Evolutionary conservation across 2,888 invertebrate species (phyloP).

Genomic region (Venusia cambrica): DNA sequence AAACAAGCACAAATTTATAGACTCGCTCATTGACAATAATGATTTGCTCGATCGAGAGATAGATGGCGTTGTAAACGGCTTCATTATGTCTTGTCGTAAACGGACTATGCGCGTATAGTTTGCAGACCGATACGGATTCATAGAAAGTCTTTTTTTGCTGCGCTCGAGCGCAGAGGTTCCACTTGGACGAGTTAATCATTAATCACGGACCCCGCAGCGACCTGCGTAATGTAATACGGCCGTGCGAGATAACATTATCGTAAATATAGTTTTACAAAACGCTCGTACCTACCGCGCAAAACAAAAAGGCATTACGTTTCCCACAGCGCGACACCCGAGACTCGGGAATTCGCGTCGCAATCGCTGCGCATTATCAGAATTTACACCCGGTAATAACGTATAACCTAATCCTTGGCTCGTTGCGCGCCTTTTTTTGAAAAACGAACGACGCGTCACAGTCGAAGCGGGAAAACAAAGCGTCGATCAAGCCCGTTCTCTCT

Average conservation of each 20-base stretch:
- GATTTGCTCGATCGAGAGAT: constrained; percentile 49
- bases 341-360: constrained; percentile 60
- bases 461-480: constrained; percentile 75
- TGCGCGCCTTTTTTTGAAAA: constrained; percentile 60
- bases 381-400: constrained; percentile 44
- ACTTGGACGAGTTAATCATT: constrained; percentile 56
- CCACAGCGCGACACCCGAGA: constrained; percentile 63
- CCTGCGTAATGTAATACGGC: constrained; percentile 66
- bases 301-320: constrained; percentile 50
- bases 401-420: constrained; percentile 34
- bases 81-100: constrained; percentile 51
- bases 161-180: constrained; percentile 42
- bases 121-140: constrained; percentile 37
- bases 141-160: constrained; percentile 46
- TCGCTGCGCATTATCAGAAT: constrained; percentile 71
- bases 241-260: constrained; percentile 68
- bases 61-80: constrained; percentile 53
- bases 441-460: constrained; percentile 53
- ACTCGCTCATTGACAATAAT: constrained; percentile 53
- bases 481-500: constrained; percentile 79
- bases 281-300: constrained; percentile 63
- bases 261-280: constrained; percentile 76
- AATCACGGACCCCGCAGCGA: constrained; percentile 54
- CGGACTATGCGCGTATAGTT: constrained; percentile 32
- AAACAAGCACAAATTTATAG: constrained; percentile 62